phyloP scores from a whole-genome alignment of 1,140 invertebrate genomes.

The Eriosoma lanigerum region DNA sequence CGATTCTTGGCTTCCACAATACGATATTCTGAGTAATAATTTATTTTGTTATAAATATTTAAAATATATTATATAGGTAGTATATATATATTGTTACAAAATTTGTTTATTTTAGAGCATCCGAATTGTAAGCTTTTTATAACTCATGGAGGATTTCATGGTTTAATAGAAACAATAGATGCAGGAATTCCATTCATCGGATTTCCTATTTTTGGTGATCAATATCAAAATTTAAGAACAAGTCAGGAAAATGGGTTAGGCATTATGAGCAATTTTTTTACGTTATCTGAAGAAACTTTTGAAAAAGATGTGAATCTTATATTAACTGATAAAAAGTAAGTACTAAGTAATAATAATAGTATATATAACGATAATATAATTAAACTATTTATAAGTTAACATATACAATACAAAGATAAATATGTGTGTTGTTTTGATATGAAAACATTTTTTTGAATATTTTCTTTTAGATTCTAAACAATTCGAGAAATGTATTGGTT shows the following conservation, averaged over 20 bases:
- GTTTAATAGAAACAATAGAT: slow-evolving; percentile 62
- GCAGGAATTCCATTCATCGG: slow-evolving; percentile 61
- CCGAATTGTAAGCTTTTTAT: slow-evolving; percentile 61
- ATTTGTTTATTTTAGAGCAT: slow-evolving; percentile 57
- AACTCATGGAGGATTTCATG: slow-evolving; percentile 63
- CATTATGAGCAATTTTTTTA: background rate
- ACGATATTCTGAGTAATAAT: slow-evolving; percentile 38
- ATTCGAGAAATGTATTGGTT: no score
- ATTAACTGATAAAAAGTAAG: background rate
- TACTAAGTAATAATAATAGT: background rate
- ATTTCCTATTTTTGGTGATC: slow-evolving; percentile 60
- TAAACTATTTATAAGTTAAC: no score
- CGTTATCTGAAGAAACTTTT: slow-evolving; percentile 1
- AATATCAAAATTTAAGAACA: slow-evolving; percentile 53
- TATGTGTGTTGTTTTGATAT: no score
- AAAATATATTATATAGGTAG: background rate
- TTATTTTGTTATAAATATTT: background rate
- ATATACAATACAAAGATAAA: no score
- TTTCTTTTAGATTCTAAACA: no score
- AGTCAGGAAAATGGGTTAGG: slow-evolving; percentile 17
- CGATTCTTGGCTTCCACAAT: slow-evolving; percentile 48
- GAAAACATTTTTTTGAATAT: no score
- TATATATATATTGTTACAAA: background rate
- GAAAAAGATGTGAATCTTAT: slow-evolving; percentile 6
- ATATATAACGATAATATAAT: no score